Base-by-base conservation (phyloP, 2,797 vertebrate genomes). In the Apogon talboti region DNA sequence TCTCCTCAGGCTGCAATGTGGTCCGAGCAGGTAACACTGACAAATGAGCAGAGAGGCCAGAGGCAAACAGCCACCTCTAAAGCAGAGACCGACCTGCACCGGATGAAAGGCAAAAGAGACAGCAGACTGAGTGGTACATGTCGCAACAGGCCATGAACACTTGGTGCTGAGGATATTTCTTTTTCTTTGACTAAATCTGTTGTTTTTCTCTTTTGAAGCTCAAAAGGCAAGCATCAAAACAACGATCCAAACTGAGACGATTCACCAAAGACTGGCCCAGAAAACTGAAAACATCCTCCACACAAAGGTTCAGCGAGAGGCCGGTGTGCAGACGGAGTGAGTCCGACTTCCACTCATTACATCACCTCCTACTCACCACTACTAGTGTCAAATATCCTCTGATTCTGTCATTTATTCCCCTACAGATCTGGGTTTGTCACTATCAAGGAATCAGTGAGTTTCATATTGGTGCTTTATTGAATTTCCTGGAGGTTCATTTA, bases 391-490 rank as follows among this genome's bases (percentile, higher is more conserved):
- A 16, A 4, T 52, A 16, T 69, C 44, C 11, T 60, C 11, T 16
- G 45, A 74, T 40, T 0, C 21, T 48, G 4, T 45, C 4, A n/a
- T 40, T 58, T 74, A 65, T 43, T 41, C 46, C 43, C 50, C 1
- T 58, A 24, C 83, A 94, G 90, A 53, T 79, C 80, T 35, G 89
- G 92, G 35, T 68, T 86, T 40, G 59, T 93, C 51, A 88, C 82
- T 0, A 67, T 94, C 48, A 92, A 82, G 58, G 92, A 92, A 83
- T 88, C 88, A 9, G 94, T 95, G 82, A 89, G 93, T 74, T 70
- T 74, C 33, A 47, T 41, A 7, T 4, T 19, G 21, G 37, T 12
- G 8, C 12, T 58, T 12, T 14, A 21, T 53, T 59, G 5, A 15
- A n/a, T 4, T 57, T 35, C 33, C 33, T 35, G 33, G 33, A 35